These are phyloP conservation scores for Acanthis flammea DNA, from an alignment of 2,797 vertebrate species.

Conservation along the genomic window DNA sequence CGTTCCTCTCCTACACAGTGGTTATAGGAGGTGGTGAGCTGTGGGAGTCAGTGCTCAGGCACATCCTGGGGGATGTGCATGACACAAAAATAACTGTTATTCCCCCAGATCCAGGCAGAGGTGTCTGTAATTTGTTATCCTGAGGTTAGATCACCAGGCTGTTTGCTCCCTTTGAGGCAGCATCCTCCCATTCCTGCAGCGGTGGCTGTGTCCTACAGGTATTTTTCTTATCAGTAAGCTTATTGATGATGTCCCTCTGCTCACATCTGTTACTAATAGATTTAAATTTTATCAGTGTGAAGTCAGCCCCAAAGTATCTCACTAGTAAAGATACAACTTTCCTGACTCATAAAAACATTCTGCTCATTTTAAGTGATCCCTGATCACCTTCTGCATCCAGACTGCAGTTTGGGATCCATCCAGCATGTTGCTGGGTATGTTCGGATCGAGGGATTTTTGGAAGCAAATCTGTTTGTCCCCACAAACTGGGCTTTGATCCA, in stretches of 20 bases:
- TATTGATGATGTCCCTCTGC: neutral
- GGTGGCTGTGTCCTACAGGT: neutral
- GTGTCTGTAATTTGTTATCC: neutral
- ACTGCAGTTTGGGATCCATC: neutral
- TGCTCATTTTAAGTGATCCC: neutral
- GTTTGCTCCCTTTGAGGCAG: neutral
- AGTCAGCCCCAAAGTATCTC: neutral
- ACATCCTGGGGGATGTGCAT: neutral
- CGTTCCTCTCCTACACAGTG: neutral
- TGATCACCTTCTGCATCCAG: neutral
- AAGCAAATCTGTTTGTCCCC: neutral
- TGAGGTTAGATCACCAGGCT: neutral
- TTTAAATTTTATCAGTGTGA: neutral
- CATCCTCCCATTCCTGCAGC: neutral
- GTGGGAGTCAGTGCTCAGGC: neutral
- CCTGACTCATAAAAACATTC: neutral
- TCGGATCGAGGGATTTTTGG: neutral
- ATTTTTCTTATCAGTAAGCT: neutral
- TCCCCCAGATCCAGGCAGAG: neutral
- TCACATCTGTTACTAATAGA: neutral
- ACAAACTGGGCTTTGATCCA: neutral
- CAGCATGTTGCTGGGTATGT: rapidly evolving
- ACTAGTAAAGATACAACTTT: neutral
- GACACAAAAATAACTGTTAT: neutral
- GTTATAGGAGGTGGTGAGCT: neutral